These are phyloP conservation scores for Staurois parvus DNA, from an alignment of 2,797 vertebrate genomes.

Conservation along the genomic window DNA sequence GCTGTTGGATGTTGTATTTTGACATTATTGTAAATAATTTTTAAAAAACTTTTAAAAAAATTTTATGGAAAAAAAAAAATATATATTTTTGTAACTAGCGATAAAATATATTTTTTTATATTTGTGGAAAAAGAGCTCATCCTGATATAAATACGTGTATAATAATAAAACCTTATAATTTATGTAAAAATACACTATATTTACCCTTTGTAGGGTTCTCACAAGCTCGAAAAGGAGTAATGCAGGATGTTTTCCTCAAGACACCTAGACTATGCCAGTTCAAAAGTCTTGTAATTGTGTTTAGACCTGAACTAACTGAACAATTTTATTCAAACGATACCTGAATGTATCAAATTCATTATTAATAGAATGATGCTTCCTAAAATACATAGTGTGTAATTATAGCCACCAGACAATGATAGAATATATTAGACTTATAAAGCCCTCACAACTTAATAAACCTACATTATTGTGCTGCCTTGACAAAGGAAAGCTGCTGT, in stretches of 20 bases:
- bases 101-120: too few relatives aligned
- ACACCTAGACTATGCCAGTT: too few relatives aligned
- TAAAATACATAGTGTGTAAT: neutral
- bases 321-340: neutral
- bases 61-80: too few relatives aligned
- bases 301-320: neutral
- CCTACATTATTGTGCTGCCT: neutral
- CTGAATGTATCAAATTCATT: neutral
- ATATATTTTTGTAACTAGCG: too few relatives aligned
- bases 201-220: too few relatives aligned
- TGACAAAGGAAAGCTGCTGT: neutral
- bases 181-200: too few relatives aligned
- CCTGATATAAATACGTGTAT: too few relatives aligned
- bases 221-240: neutral
- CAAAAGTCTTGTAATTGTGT: neutral
- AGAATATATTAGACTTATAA: constrained; percentile 12
- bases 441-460: constrained; percentile 1
- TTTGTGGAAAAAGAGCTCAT: too few relatives aligned
- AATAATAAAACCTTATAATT: too few relatives aligned
- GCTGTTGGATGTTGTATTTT: too few relatives aligned
- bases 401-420: neutral
- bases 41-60: too few relatives aligned
- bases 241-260: neutral
- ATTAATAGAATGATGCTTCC: neutral
- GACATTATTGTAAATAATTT: too few relatives aligned